Conservation (phyloP, 2,888 invertebrate species). For the Eupithecia dodoneata region DNA sequence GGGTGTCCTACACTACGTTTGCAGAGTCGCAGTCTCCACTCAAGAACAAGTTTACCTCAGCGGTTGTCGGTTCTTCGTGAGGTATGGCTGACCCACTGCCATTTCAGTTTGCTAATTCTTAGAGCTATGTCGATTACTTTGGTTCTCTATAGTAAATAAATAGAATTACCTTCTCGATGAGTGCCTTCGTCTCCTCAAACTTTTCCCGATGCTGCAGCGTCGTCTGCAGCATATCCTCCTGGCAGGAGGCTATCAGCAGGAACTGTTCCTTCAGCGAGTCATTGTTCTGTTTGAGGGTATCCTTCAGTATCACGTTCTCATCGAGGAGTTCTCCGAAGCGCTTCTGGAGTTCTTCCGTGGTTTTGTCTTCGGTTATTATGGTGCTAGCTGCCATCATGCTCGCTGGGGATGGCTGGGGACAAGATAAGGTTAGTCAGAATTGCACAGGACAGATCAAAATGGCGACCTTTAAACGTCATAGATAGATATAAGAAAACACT, state of each 20-base stretch:
- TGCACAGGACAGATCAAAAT: no score
- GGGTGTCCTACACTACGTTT: no score
- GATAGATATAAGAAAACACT: no score
- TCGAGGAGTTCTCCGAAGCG: conserved; percentile 81
- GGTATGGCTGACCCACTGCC: no score
- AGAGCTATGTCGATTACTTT: no score
- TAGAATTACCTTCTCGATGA: conserved; percentile 78
- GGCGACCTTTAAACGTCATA: no score
- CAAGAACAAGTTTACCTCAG: no score
- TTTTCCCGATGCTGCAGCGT: conserved; percentile 85
- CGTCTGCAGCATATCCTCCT: conserved; percentile 86
- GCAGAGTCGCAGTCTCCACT: no score
- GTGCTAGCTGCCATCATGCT: conserved; percentile 79
- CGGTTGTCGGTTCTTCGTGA: no score
- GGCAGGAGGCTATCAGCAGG: conserved; percentile 84
- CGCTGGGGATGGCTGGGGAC: conserved; percentile 70
- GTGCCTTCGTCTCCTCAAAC: conserved; percentile 86
- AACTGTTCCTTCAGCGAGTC: conserved; percentile 87
- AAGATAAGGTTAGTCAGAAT: background rate
- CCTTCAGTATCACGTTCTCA: conserved; percentile 84
- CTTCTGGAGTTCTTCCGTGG: conserved; percentile 77
- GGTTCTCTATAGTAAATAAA: background rate
- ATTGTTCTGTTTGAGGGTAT: conserved; percentile 87
- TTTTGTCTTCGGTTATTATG: conserved; percentile 70
- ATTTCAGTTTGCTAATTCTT: no score